phyloP scores from a whole-genome alignment of 2,797 vertebrate species.

The Pangasius djambal region DNA sequence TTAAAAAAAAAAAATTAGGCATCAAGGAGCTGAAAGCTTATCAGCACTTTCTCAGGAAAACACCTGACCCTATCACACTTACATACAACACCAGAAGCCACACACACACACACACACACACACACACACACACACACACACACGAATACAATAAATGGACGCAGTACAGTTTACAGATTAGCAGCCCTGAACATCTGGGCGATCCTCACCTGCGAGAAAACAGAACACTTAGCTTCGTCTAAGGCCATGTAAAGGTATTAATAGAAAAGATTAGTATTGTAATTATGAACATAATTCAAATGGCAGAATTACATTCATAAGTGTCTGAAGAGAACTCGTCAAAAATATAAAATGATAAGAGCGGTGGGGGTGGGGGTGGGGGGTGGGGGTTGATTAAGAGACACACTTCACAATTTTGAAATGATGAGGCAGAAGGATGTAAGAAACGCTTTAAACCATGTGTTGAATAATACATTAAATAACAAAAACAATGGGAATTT shows the following conservation, averaged over 20 bases:
- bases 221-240: conserved; percentile 49
- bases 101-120: background rate
- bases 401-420: conserved; percentile 53
- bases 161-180: conserved; percentile 60
- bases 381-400: too few species aligned
- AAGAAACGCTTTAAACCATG: conserved; percentile 4
- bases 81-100: background rate
- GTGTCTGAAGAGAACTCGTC: conserved; percentile 21
- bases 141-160: conserved; percentile 51
- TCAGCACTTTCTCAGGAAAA: conserved; percentile 50
- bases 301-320: conserved; percentile 38
- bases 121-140: conserved; percentile 25
- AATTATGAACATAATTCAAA: conserved; percentile 13
- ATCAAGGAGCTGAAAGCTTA: conserved; percentile 52
- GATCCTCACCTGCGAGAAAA: conserved; percentile 45
- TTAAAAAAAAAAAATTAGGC: conserved; percentile 23
- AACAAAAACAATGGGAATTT: conserved; percentile 10
- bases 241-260: conserved; percentile 37
- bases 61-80: background rate
- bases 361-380: conserved; percentile 21
- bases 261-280: conserved; percentile 30
- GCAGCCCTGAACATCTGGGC: conserved; percentile 45
- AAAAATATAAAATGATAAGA: conserved; percentile 32
- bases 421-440: conserved; percentile 41
- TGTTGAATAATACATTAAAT: conserved; percentile 35